phyloP scores from a whole-genome alignment of 1,140 invertebrate genomes.

The Drosophila sproati region DNA sequence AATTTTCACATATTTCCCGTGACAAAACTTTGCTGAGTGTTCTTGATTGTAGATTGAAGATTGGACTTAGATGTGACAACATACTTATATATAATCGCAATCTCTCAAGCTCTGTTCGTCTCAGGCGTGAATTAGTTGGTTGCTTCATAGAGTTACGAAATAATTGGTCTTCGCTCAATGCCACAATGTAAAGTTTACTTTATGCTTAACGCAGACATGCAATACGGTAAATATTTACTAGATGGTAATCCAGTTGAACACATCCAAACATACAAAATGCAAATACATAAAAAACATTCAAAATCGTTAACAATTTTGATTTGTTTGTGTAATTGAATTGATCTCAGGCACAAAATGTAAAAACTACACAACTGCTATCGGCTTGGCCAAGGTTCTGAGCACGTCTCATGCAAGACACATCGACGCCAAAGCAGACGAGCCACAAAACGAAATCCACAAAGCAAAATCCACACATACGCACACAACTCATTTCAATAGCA shows the following conservation, averaged over 20 bases:
- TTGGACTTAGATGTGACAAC: no score
- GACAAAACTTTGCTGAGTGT: no score
- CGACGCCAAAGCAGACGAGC: slow-evolving; percentile 21
- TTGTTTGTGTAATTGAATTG: slow-evolving; percentile 34
- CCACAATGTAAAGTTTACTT: slow-evolving; percentile 12
- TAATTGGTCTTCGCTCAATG: slow-evolving; percentile 31
- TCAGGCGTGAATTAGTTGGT: background rate
- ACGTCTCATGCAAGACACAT: slow-evolving; percentile 25
- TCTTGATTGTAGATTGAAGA: no score
- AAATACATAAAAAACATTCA: slow-evolving; percentile 11
- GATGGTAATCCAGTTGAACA: slow-evolving; percentile 29
- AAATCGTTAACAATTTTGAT: slow-evolving; percentile 20
- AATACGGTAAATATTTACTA: slow-evolving; percentile 35
- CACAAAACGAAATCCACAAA: slow-evolving; percentile 1
- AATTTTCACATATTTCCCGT: no score
- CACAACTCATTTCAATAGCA: slow-evolving; percentile 4
- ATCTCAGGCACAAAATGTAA: slow-evolving; percentile 28
- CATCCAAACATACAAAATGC: slow-evolving; percentile 5
- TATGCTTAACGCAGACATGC: slow-evolving; percentile 10
- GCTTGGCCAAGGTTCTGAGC: slow-evolving; percentile 33
- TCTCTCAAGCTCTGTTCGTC: background rate
- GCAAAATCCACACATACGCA: slow-evolving; percentile 5
- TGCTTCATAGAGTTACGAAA: slow-evolving; percentile 20
- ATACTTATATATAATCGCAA: no score
- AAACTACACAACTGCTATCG: slow-evolving; percentile 7